These are phyloP conservation scores for Sylvilagus floridanus DNA, from an alignment of 2,797 vertebrate species.

Conservation along the genomic window DNA sequence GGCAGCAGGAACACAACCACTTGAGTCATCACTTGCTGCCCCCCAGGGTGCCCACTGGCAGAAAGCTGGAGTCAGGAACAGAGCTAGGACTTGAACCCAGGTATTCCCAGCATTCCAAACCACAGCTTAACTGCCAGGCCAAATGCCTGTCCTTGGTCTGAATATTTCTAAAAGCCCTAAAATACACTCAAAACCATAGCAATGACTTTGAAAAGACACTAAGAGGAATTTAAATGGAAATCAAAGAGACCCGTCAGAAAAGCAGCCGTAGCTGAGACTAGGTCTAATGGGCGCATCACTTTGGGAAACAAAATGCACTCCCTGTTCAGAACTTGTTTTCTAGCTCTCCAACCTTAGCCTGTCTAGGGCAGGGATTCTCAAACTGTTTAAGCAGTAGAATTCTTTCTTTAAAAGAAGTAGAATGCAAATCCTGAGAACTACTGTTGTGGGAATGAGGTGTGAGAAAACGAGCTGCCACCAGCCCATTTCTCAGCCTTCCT, in stretches of 20 bases:
- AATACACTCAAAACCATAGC: neutral
- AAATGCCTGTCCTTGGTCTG: too few species aligned
- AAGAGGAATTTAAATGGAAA: neutral
- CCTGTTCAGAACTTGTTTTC: neutral
- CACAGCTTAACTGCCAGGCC: too few species aligned
- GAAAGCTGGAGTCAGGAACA: too few species aligned
- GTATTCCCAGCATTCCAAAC: too few species aligned
- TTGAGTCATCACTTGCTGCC: too few species aligned
- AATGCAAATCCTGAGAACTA: neutral
- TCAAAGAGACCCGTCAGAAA: neutral
- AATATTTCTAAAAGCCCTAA: conserved; percentile 55
- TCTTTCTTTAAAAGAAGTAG: neutral
- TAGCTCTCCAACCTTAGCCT: neutral
- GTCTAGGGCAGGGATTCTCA: neutral
- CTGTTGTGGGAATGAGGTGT: neutral
- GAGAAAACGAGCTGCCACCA: neutral
- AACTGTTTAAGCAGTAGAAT: neutral
- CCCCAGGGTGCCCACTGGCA: too few species aligned
- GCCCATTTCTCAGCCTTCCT: neutral
- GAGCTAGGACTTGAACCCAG: too few species aligned
- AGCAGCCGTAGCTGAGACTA: neutral
- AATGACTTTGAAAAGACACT: neutral
- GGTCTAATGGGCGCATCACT: conserved; percentile 58
- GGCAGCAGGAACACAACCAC: too few species aligned
- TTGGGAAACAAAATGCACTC: conserved; percentile 61